Base-by-base conservation (phyloP, 2,113 vertebrate species). In the Ondatra zibethicus region DNA sequence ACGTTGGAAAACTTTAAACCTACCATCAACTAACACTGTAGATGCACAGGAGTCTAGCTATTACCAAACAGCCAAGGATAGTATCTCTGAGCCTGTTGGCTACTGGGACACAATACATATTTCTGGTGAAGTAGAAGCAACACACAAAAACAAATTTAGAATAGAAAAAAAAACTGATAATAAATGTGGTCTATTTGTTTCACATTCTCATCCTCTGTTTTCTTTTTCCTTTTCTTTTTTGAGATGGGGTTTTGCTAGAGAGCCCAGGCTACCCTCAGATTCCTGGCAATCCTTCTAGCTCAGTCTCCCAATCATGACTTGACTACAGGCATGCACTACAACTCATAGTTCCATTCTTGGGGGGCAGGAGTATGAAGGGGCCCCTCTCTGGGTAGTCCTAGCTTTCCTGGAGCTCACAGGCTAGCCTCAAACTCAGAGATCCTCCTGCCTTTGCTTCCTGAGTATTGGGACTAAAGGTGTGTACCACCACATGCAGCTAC, bases 21-120 rank as follows among this genome's bases (percentile, higher is more conserved):
- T 68, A 63, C 39, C 19, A 95, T 58, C 14, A 87, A 58, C 12
- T 55, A 52, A 78, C 23, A 84, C 27, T 89, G 75, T 13, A 72
- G 55, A 92, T 11, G 70, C 7, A 89, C 63, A 97, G 82, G 47
- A 88, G 90, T 63, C 25, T 55, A 92, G 52, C 93, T 84, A 96
- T 52, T 89, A 96, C 50, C 75, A 27, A 96, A 82, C 50, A 58
- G 72, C 2, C 63, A 68, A 65, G 9, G 31, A 68, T 68, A 68
- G 11, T 12, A 68, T 33, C 42, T 68, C 42, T 55, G 23, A 31
- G 87, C 80, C 21, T 88, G 25, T 23, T 93, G 33, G 76, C 45
- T 81, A 50, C 63, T 77, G 75, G 13, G 52, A 82, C 42, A 36
- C 81, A 72, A n/a, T 23, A 94, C 50, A 76, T 47, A 58, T 87